Evolutionary conservation across 2,888 invertebrate species (phyloP).

Genomic region (Tetranychus truncatus): DNA sequence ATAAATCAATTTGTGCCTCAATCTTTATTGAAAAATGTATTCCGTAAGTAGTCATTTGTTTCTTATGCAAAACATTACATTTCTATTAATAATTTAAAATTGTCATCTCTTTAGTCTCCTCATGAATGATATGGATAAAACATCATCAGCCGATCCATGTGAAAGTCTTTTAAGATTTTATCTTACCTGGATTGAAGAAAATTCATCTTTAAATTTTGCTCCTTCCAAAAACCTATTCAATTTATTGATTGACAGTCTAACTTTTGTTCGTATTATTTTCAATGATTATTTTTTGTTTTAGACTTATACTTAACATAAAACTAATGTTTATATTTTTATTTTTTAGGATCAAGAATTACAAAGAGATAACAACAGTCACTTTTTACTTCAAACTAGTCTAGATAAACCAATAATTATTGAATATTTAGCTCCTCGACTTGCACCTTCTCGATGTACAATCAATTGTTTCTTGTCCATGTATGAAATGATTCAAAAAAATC

Average conservation of each 20-base stretch:
- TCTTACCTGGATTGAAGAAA: constrained; percentile 4
- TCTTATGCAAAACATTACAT: background rate
- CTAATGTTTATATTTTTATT: background rate
- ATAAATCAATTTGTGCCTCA: constrained; percentile 17
- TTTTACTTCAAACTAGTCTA: constrained; percentile 19
- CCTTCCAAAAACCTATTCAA: constrained; percentile 11
- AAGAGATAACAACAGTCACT: constrained; percentile 18
- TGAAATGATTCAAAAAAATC: constrained; percentile 16
- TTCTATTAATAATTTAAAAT: background rate
- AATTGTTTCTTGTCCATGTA: constrained; percentile 21
- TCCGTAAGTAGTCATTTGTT: constrained; percentile 10
- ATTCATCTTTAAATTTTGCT: background rate
- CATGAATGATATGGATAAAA: background rate
- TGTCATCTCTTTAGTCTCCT: background rate
- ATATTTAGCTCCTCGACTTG: constrained; percentile 19
- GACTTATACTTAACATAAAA: no score
- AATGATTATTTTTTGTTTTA: background rate
- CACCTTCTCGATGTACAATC: constrained; percentile 16
- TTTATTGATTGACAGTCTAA: constrained; percentile 4
- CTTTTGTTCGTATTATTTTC: constrained; percentile 2
- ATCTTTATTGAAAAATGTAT: constrained; percentile 18
- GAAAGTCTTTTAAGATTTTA: background rate
- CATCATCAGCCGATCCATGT: background rate
- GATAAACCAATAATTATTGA: constrained; percentile 16
- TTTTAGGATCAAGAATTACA: background rate